Evolutionary conservation across 2,888 invertebrate genomes (phyloP).

Genomic region (Himalopsyche tibetana): DNA sequence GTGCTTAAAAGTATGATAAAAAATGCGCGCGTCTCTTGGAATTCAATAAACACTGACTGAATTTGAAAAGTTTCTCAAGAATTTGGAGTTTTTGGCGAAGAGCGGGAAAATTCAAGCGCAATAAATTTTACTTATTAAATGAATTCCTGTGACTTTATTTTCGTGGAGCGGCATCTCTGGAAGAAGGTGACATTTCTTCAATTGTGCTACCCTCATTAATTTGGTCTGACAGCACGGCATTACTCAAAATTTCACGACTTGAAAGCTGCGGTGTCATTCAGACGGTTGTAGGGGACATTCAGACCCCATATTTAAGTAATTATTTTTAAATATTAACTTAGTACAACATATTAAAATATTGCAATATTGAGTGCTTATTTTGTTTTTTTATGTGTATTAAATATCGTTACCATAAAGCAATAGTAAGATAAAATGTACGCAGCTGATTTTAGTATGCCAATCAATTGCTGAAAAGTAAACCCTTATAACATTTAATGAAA

Average conservation of each 20-base stretch:
- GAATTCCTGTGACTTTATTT: conserved; percentile 63
- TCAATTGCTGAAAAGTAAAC: no score
- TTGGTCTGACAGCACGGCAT: background rate
- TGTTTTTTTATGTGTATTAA: no score
- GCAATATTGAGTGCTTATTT: no score
- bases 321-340: no score
- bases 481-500: no score
- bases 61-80: conserved; percentile 62
- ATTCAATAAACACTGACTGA: conserved; percentile 64
- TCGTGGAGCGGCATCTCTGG: background rate
- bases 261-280: background rate
- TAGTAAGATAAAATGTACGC: no score
- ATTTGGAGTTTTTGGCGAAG: conserved; percentile 55
- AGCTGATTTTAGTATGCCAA: no score
- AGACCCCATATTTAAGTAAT: no score
- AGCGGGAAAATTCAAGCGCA: conserved; percentile 63
- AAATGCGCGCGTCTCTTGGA: conserved; percentile 55
- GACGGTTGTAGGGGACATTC: background rate
- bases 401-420: no score
- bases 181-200: conserved; percentile 29
- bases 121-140: conserved; percentile 65
- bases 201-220: background rate
- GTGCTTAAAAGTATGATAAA: background rate
- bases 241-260: background rate
- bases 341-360: no score